These are phyloP conservation scores for Lutjanus argentimaculatus DNA, from an alignment of 2,797 vertebrate species.

Conservation along the genomic window DNA sequence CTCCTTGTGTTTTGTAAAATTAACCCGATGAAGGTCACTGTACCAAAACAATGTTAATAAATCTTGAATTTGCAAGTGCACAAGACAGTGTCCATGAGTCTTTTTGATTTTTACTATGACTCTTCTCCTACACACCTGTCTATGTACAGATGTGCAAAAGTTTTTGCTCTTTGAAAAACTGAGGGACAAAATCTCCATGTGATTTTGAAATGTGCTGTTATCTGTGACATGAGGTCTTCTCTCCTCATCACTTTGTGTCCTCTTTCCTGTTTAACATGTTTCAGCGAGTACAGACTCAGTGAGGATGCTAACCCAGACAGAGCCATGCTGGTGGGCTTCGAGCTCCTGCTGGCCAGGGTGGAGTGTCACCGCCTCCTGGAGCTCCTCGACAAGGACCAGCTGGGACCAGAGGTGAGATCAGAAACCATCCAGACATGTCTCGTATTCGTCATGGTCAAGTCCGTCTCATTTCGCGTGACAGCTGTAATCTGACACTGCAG, in stretches of 20 bases:
- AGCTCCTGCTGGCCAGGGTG: constrained; percentile 89
- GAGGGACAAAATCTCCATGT: too few relatives aligned
- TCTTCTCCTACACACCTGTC: too few relatives aligned
- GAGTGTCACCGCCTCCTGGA: constrained; percentile 84
- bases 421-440: not conserved
- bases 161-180: too few relatives aligned
- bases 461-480: not conserved
- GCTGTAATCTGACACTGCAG: constrained; percentile 33
- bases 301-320: constrained; percentile 76
- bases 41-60: too few relatives aligned
- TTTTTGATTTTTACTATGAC: too few relatives aligned
- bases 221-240: not conserved
- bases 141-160: too few relatives aligned
- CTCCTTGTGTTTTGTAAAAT: too few relatives aligned
- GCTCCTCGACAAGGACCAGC: constrained; percentile 73
- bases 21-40: too few relatives aligned
- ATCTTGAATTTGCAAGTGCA: too few relatives aligned
- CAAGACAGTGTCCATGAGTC: too few relatives aligned
- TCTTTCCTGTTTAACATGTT: not conserved
- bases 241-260: not conserved
- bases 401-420: constrained; percentile 44
- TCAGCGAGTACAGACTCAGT: constrained; percentile 85
- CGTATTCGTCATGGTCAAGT: not conserved
- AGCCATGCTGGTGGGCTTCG: constrained; percentile 84
- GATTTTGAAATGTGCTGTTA: not conserved